phyloP scores from a whole-genome alignment of 2,888 invertebrate species.

The Heterodera filipjevi region DNA sequence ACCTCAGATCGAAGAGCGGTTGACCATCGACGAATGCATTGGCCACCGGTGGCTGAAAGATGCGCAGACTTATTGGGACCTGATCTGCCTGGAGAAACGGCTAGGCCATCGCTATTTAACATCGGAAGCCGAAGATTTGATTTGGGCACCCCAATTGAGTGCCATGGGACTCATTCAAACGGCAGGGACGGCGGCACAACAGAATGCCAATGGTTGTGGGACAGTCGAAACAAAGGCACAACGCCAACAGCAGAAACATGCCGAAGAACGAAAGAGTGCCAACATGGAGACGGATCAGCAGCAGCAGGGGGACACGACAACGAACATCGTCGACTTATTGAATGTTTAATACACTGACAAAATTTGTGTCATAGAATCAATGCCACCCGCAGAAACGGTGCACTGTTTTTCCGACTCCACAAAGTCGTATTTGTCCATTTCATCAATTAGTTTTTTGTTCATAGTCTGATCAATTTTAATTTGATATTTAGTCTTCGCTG shows the following conservation, averaged over 20 bases:
- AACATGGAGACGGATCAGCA: conserved; percentile 12
- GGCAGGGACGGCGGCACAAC: not conserved
- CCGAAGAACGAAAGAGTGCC: not conserved
- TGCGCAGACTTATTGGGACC: conserved; percentile 56
- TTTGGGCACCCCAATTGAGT: conserved; percentile 32
- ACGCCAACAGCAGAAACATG: not conserved
- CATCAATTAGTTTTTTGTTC: no score
- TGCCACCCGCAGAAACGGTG: not conserved
- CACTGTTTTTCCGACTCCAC: not conserved
- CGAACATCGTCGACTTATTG: not conserved
- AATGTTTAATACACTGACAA: not conserved
- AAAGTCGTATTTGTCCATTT: not conserved
- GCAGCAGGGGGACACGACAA: not conserved
- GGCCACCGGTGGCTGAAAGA: conserved; percentile 62
- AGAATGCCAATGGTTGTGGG: not conserved
- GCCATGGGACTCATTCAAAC: conserved; percentile 31
- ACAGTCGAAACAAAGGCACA: not conserved
- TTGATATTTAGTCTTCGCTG: no score
- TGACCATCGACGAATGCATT: conserved; percentile 62
- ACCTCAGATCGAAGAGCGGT: conserved; percentile 60
- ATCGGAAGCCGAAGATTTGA: conserved; percentile 38
- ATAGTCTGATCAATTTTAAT: no score
- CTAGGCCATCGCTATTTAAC: conserved; percentile 70
- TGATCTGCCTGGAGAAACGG: conserved; percentile 55
- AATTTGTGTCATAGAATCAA: not conserved